Evolutionary conservation across 2,888 invertebrate genomes (phyloP).

Genomic region (Hipparchia semele): DNA sequence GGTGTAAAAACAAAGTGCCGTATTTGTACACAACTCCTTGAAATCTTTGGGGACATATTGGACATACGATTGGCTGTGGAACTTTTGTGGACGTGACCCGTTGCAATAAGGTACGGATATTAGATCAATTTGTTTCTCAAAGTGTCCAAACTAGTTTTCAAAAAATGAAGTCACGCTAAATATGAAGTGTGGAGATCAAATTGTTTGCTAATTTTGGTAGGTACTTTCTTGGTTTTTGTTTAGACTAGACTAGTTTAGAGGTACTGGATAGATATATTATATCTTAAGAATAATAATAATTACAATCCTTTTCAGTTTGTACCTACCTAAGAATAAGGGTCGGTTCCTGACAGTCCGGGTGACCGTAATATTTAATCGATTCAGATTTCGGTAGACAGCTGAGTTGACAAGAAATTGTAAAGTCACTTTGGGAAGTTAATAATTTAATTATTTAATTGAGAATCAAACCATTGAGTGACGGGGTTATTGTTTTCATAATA

Average conservation of each 20-base stretch:
- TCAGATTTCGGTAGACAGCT: conserved; percentile 21
- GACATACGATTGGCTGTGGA: conserved; percentile 28
- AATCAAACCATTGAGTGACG: background rate
- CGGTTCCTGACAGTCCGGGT: background rate
- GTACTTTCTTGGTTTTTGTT: background rate
- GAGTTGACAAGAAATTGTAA: conserved; percentile 21
- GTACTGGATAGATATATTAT: background rate
- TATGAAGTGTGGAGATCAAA: background rate
- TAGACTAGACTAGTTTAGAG: background rate
- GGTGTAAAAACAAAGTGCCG: conserved; percentile 65
- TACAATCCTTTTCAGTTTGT: background rate
- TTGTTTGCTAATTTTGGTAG: background rate
- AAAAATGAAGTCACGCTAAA: background rate
- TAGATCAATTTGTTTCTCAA: conserved; percentile 21
- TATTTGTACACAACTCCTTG: conserved; percentile 44
- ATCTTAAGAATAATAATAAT: background rate
- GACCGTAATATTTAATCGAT: conserved; percentile 16
- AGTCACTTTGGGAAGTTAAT: conserved; percentile 20
- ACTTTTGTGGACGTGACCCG: conserved; percentile 35
- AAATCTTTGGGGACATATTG: conserved; percentile 39
- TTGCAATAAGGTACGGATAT: conserved; percentile 13
- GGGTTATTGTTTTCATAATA: background rate
- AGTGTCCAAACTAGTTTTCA: background rate
- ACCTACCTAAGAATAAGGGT: background rate
- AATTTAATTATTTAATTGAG: conserved; percentile 21